Evolutionary conservation across 2,888 invertebrate genomes (phyloP), one percentile per base, ranked within the genome.

Genomic region (Lithophane semibrunnea): DNA sequence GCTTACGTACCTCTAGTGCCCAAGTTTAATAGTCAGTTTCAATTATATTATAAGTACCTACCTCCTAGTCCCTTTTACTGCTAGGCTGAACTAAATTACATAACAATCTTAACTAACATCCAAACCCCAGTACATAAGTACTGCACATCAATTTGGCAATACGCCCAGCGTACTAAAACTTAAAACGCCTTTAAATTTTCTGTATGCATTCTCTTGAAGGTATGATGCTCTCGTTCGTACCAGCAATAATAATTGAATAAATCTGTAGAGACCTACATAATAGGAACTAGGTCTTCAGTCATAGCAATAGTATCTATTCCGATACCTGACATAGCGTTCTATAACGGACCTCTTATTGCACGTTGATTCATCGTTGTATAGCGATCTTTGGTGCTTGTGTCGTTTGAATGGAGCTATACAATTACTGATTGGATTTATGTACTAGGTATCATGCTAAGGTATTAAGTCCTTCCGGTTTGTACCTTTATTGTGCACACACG

Each of bases 161-260:
- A 80, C 67, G 81, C 85, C 75, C 75, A 75, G 21, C 29, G 56
- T 75, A 68, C 72, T 84, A 84, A 82, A 82, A 80, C 63, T 80
- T 74, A 65, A 82, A 68, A 65, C 37, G 47, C 18, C 37, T 75
- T 66, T 66, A 84, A 84, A 84, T 84, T 75, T 61, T 82, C 73
- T 72, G 18, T 60, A 84, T 84, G 49, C 54, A 64, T 74, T 69
- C 81, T 84, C 71, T 71, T 68, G 29, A 64, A 80, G 72, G 83
- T 67, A 67, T 72, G 68, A 72, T 85, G 29, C 58, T 61, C 65
- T 47, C 56, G 18, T 56, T 24, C 37, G 72, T 66, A 75, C 69
- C 67, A 67, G 75, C 24, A 72, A 75, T 61, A 77, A 70, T 86
- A 82, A 86, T 84, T 83, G 77, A 75, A 85, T 85, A 77, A 75